Evolutionary conservation across 2,797 vertebrate genomes (phyloP), one percentile per base, ranked within the genome.

Genomic region (Channa striata): DNA sequence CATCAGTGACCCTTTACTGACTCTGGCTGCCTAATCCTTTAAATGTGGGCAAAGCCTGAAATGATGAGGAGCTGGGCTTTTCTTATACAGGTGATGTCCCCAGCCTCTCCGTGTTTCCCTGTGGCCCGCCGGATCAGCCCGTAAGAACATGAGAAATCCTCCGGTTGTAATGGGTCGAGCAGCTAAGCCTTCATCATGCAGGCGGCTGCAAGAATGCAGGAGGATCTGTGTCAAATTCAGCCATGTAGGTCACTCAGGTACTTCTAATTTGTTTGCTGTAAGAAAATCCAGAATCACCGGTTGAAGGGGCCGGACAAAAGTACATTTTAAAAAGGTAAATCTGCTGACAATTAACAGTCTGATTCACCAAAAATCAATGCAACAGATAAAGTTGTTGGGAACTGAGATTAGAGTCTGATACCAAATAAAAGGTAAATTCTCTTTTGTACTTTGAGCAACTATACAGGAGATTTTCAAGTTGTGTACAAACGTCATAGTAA

Each of bases 1-100:
- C 64, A 75, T 73, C 77, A 78, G 73, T 91, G 90, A 91, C 90
- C 90, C 79, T 82, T 76, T 20, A 34, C 86, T 89, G 88, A 89
- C 88, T 90, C 80, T 13, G n/a, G 59, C 75, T 56, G 59, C 81
- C 39, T 87, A 86, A 93, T 90, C 87, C 88, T 85, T 85, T 89
- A 90, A 91, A 90, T 82, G 82, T 90, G 84, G 79, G 78, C 70
- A 90, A 91, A 92, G 89, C 83, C 87, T 80, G 77, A 91, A 90
- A 90, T 91, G 89, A 91, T 87, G 85, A 91, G 90, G 85, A 89
- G 78, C 58, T 68, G 57, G 73, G 49, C 59, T 77, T 81, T 70
- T 77, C 81, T 75, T 54, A 80, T 84, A 71, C 83, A 90, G 88
- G 83, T 91, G 82, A 90, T 84, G 86, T 83, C 84, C 66, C 83